phyloP scores from a whole-genome alignment of 2,888 invertebrate species.

The Bruchidius siliquastri region DNA sequence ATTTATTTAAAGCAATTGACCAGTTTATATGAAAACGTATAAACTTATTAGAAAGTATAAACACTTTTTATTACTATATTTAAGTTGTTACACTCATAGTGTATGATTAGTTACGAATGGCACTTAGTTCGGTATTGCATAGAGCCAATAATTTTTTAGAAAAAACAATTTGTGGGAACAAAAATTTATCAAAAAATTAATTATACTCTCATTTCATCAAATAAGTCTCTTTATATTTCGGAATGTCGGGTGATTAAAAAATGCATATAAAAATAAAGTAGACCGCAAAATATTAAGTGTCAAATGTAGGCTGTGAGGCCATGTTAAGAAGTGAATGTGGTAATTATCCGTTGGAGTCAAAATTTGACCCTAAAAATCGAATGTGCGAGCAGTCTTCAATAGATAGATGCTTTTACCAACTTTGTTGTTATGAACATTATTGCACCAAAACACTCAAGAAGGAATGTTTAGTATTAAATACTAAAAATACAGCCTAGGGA shows the following conservation, averaged over 20 bases:
- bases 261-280: not conserved
- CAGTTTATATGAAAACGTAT: constrained; percentile 31
- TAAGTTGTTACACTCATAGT: constrained; percentile 25
- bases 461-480: constrained; percentile 30
- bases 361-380: not conserved
- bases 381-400: not conserved
- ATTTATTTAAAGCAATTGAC: constrained; percentile 31
- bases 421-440: constrained; percentile 14
- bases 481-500: constrained; percentile 27
- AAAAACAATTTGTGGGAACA: constrained; percentile 10
- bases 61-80: constrained; percentile 29
- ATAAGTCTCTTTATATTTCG: not conserved
- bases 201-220: constrained; percentile 6
- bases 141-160: constrained; percentile 25
- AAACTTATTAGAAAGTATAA: constrained; percentile 32
- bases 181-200: not conserved
- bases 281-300: not conserved
- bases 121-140: constrained; percentile 35
- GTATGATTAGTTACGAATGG: constrained; percentile 32
- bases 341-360: too few species aligned
- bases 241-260: not conserved
- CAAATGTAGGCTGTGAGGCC: not conserved
- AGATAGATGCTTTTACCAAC: not conserved
- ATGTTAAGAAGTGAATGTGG: too few species aligned
- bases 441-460: constrained; percentile 28